A percentile compares a stretch with the other conserved stretches of the same genome.
phyloP scores from a whole-genome alignment of 1,140 invertebrate species.

The Brachionus manjavacas region DNA sequence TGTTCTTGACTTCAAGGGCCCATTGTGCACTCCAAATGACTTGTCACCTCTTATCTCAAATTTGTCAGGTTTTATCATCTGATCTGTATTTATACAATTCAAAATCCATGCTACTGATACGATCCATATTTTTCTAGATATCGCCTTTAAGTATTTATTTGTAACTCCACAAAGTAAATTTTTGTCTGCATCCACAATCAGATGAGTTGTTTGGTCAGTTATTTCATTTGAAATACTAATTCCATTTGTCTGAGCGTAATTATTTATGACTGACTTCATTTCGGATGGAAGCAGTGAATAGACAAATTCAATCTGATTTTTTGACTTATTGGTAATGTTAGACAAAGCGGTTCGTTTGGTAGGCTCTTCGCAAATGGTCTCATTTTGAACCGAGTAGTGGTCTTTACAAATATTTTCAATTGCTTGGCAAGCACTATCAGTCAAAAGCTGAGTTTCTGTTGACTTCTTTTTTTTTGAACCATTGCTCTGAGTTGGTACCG shows the following conservation, averaged over 20 bases:
- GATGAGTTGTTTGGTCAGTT: neutral
- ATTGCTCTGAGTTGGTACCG: neutral
- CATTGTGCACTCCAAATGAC: conserved; percentile 21
- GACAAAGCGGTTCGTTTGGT: neutral
- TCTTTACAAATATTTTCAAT: conserved; percentile 27
- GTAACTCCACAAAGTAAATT: conserved; percentile 30
- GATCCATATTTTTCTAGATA: conserved; percentile 29
- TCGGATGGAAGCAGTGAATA: conserved; percentile 5
- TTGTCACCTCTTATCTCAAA: conserved; percentile 39
- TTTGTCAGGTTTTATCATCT: neutral
- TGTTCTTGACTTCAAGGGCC: neutral
- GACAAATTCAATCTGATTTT: conserved; percentile 3
- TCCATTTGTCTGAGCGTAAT: neutral
- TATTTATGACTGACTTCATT: neutral
- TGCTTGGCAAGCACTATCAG: neutral
- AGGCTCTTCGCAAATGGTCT: conserved; percentile 4
- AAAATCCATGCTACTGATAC: conserved; percentile 33
- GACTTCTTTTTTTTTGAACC: neutral
- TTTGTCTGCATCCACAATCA: conserved; percentile 34
- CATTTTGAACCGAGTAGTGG: conserved; percentile 5
- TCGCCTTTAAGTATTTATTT: conserved; percentile 31
- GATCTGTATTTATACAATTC: neutral
- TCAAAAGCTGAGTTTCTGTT: neutral
- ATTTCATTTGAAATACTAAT: neutral
- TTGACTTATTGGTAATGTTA: neutral